Conservation (phyloP, 2,113 vertebrate species). For the Tyrannus savana region DNA sequence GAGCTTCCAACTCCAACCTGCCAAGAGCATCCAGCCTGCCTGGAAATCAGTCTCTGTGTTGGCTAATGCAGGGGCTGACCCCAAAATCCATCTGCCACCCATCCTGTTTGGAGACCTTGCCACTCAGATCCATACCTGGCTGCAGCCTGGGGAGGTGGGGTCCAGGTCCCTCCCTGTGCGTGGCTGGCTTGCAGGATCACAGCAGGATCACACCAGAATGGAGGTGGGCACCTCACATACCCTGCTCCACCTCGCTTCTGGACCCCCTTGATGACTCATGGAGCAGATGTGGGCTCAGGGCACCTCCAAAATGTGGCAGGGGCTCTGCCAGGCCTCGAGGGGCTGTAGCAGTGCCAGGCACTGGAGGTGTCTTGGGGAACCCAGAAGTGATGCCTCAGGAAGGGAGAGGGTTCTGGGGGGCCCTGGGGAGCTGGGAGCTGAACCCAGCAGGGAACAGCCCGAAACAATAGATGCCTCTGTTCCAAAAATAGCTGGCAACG, state of each 20-base stretch:
- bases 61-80: not conserved
- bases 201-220: not conserved
- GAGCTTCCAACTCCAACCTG: not conserved
- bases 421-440: not conserved
- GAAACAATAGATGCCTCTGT: not conserved
- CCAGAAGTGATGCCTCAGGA: not conserved
- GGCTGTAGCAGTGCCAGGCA: not conserved
- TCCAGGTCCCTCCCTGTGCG: not conserved
- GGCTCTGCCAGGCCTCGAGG: not conserved
- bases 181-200: not conserved
- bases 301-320: not conserved
- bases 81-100: not conserved
- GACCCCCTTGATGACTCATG: not conserved
- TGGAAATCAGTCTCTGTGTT: not conserved
- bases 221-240: not conserved
- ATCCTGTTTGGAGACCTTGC: not conserved
- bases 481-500: slow-evolving; percentile 27
- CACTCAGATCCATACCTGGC: not conserved
- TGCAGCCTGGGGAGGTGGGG: not conserved
- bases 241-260: not conserved
- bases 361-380: not conserved
- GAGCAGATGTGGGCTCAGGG: not conserved
- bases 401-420: not conserved
- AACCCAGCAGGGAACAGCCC: not conserved
- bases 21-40: not conserved